A percentile compares a stretch with the other conserved stretches of the same genome.
Conservation (phyloP, 2,113 vertebrate genomes). For the Zeus faber region DNA sequence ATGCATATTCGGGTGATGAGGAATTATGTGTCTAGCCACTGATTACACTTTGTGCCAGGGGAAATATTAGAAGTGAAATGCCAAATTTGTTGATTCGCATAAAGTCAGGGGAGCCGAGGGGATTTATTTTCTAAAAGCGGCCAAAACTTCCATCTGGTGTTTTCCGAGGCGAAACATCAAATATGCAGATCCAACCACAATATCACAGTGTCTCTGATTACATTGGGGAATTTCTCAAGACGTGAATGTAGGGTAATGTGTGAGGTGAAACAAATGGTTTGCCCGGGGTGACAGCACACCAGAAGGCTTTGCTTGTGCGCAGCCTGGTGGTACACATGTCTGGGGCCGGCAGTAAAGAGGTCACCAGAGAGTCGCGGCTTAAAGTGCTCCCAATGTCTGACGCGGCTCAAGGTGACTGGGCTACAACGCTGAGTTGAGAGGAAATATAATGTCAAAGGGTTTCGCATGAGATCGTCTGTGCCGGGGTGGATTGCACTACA, state of each 20-base stretch:
- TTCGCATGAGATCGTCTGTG: background rate
- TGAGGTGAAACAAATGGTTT: constrained; percentile 49
- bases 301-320: constrained; percentile 53
- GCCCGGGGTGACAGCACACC: constrained; percentile 45
- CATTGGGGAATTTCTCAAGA: constrained; percentile 28
- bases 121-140: constrained; percentile 13
- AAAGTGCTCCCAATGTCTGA: no score
- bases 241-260: constrained; percentile 25
- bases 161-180: constrained; percentile 25
- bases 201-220: constrained; percentile 25
- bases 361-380: constrained; percentile 40
- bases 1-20: no score
- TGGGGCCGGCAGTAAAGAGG: constrained; percentile 39
- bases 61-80: no score
- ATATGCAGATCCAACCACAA: constrained; percentile 29
- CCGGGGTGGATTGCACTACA: background rate
- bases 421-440: background rate
- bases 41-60: no score
- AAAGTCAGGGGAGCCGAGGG: constrained; percentile 21
- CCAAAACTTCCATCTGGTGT: constrained; percentile 39
- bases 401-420: constrained; percentile 4
- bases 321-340: constrained; percentile 46
- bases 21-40: no score
- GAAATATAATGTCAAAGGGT: background rate
- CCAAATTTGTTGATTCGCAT: constrained; percentile 29